A percentile compares a stretch with the other conserved stretches of the same genome.
These are phyloP conservation scores for Bombus balteatus DNA, from an alignment of 1,140 invertebrate genomes.

Conservation along the genomic window DNA sequence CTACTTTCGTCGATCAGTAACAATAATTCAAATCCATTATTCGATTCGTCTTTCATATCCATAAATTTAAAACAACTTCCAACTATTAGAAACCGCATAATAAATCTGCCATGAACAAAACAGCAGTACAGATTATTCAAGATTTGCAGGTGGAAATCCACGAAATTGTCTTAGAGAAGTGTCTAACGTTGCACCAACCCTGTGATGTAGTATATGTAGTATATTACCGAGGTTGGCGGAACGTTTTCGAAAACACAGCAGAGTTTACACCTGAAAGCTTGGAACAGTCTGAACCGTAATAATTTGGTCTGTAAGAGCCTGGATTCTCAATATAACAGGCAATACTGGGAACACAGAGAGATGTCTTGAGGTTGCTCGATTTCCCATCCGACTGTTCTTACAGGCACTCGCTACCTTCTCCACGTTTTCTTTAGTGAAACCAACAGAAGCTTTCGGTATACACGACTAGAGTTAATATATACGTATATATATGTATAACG, in stretches of 20 bases:
- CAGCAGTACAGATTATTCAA: background rate
- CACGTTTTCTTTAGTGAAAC: slow-evolving; percentile 29
- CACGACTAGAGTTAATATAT: background rate
- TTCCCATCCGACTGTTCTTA: slow-evolving; percentile 44
- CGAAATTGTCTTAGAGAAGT: background rate
- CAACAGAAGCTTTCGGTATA: slow-evolving; percentile 29
- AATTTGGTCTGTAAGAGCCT: background rate
- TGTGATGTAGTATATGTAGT: background rate
- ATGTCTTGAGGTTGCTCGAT: background rate
- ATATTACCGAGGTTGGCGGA: background rate
- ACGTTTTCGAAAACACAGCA: background rate
- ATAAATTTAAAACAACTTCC: too few species aligned
- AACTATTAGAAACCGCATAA: too few species aligned
- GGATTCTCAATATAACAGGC: background rate
- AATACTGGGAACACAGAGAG: background rate
- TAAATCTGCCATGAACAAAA: background rate
- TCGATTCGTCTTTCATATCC: background rate
- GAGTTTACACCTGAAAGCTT: background rate
- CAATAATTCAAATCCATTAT: background rate
- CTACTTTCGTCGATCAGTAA: background rate
- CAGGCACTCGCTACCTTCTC: slow-evolving; percentile 22
- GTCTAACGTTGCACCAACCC: background rate
- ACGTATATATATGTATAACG: background rate
- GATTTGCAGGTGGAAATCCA: background rate
- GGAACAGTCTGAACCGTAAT: too few species aligned